Evolutionary conservation across 2,113 vertebrate genomes (phyloP).

Genomic region (Orycteropus afer): DNA sequence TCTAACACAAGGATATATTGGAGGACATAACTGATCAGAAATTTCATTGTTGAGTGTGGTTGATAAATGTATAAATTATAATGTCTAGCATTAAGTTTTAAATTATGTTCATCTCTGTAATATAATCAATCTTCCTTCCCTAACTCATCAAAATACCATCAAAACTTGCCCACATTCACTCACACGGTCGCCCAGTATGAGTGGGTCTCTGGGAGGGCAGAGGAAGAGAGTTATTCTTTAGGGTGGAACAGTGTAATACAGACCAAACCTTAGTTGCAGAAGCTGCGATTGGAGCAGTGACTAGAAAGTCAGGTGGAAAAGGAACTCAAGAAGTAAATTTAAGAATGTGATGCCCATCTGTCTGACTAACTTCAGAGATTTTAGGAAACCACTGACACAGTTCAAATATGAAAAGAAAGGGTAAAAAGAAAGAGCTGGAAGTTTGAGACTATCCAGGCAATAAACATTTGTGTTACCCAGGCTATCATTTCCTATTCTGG

Average conservation of each 20-base stretch:
- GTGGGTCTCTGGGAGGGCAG: neutral
- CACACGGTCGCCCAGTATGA: too few species aligned
- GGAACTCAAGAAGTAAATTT: neutral
- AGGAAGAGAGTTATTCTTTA: neutral
- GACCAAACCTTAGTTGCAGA: neutral
- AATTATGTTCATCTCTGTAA: neutral
- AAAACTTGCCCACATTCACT: neutral
- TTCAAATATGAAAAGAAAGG: neutral
- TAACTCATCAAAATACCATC: neutral
- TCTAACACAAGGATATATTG: neutral
- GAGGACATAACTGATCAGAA: neutral
- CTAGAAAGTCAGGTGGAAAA: neutral
- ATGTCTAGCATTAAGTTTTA: neutral
- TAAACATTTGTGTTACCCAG: neutral
- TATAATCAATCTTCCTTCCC: neutral
- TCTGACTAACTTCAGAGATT: neutral
- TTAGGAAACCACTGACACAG: neutral
- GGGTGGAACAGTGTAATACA: neutral
- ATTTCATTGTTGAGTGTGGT: neutral
- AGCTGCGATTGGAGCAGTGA: neutral
- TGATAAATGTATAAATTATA: neutral
- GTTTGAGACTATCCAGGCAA: neutral
- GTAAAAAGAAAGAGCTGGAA: neutral
- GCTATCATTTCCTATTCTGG: neutral
- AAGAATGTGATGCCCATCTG: neutral